Conservation (phyloP, 2,797 vertebrate species). For the Anabas testudineus region DNA sequence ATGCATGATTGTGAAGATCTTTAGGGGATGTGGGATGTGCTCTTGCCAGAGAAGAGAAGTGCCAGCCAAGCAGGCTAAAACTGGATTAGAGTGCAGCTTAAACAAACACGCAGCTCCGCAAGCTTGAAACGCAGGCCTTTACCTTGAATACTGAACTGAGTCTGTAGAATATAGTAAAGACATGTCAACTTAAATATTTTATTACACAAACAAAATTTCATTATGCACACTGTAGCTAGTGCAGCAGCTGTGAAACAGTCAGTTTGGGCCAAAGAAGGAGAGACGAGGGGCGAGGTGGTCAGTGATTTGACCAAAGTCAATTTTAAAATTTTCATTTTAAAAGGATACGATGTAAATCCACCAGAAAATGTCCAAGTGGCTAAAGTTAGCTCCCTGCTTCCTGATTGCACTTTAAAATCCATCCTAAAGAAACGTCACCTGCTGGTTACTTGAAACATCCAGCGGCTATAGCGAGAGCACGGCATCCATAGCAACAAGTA, state of each 20-base stretch:
- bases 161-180: background rate
- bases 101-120: constrained; percentile 29
- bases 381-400: background rate
- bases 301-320: no score
- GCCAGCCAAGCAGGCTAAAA: constrained; percentile 71
- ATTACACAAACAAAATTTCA: background rate
- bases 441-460: constrained; percentile 11
- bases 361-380: background rate
- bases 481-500: constrained; percentile 43
- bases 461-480: constrained; percentile 3
- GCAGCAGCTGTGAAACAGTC: no score
- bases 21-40: constrained; percentile 35
- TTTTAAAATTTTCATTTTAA: no score
- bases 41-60: constrained; percentile 42
- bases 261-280: background rate
- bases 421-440: background rate
- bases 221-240: no score
- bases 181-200: background rate
- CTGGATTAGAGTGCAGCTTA: constrained; percentile 60
- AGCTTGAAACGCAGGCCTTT: constrained; percentile 8
- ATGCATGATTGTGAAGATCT: constrained; percentile 58
- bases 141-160: constrained; percentile 18
- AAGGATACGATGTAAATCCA: no score
- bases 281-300: background rate
- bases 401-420: background rate